phyloP scores from a whole-genome alignment of 2,888 invertebrate genomes.

The Pyrochroa serraticornis region DNA sequence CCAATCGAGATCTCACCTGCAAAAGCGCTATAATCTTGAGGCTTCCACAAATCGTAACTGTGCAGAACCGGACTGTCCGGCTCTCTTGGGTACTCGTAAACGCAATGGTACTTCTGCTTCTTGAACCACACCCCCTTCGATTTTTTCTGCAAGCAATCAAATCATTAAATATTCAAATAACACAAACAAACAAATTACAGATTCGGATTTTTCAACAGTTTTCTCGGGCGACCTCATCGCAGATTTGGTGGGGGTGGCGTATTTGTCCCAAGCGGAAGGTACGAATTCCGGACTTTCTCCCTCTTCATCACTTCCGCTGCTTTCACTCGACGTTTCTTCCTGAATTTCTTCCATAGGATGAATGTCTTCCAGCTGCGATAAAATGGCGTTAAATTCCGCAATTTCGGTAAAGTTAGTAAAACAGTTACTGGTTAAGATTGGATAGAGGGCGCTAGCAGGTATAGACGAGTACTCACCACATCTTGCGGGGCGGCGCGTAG shows the following conservation, averaged over 20 bases:
- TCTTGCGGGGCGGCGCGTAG: conserved; percentile 56
- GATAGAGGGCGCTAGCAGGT: background rate
- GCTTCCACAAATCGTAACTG: conserved; percentile 55
- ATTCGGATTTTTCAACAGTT: conserved; percentile 49
- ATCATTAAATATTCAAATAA: conserved; percentile 1
- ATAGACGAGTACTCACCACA: conserved; percentile 47
- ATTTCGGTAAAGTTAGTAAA: too few species aligned
- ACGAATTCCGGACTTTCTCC: conserved; percentile 73
- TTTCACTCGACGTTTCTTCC: conserved; percentile 47
- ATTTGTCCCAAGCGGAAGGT: conserved; percentile 82
- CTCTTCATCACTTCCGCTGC: conserved; percentile 59
- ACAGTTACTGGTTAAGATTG: background rate
- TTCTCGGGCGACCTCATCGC: conserved; percentile 70
- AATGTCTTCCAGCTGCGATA: conserved; percentile 42
- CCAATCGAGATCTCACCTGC: conserved; percentile 55
- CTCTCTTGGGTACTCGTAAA: conserved; percentile 84
- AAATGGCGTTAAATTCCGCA: conserved; percentile 14
- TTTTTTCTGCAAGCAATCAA: conserved; percentile 44
- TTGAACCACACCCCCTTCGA: conserved; percentile 73
- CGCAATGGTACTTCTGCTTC: conserved; percentile 82
- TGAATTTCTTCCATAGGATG: conserved; percentile 49
- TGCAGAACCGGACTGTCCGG: conserved; percentile 58
- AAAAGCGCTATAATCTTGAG: conserved; percentile 52
- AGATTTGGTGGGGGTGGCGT: conserved; percentile 76
- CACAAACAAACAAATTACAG: conserved; percentile 28